Base-by-base conservation (phyloP, 1,140 invertebrate genomes). In the Sarcophaga peregrina region DNA sequence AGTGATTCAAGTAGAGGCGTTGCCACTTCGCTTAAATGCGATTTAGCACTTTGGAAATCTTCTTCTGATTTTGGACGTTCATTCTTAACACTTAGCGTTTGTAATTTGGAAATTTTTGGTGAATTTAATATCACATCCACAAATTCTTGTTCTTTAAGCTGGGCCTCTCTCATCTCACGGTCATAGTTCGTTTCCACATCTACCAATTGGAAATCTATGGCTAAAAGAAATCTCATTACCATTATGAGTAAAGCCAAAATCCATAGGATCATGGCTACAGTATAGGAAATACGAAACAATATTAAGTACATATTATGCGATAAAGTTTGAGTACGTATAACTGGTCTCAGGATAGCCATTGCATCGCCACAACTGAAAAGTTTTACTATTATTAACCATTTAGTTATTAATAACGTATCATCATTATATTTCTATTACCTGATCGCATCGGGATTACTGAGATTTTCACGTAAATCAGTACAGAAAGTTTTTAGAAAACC, bases 31-130 rank as follows among this genome's bases (percentile, higher is more conserved):
- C 88, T 89, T 6, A 88, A 82, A 2, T 85, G 85, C 10, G 88
- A 89, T 83, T 88, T 87, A 83, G 88, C 88, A 81, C 88, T 89
- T 75, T 89, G 88, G 58, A 86, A 89, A 68, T 89, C 88, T 20
- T 89, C 88, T 58, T 89, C 88, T 3, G 88, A 89, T 20, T 83
- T 85, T 1, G 87, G 85, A 2, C 87, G 83, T 50, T 68, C 47
- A 81, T 78, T 50, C 17, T 50, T 52, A 20, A 45, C 17, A 46
- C 68, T n/a, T 13, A 82, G 20, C 54, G 80, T 82, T 0, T 47
- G 45, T 25, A 47, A 5, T 11, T 78, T 50, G 0, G 20, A 17
- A 5, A 17, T 52, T 74, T 84, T 54, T 11, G 83, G 81, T 6
- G 58, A 47, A 68, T 48, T 82, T n/a, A 84, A 46, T 7, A 82